These are phyloP conservation scores for Helicoverpa assulta DNA, from an alignment of 2,888 invertebrate species.

Conservation along the genomic window DNA sequence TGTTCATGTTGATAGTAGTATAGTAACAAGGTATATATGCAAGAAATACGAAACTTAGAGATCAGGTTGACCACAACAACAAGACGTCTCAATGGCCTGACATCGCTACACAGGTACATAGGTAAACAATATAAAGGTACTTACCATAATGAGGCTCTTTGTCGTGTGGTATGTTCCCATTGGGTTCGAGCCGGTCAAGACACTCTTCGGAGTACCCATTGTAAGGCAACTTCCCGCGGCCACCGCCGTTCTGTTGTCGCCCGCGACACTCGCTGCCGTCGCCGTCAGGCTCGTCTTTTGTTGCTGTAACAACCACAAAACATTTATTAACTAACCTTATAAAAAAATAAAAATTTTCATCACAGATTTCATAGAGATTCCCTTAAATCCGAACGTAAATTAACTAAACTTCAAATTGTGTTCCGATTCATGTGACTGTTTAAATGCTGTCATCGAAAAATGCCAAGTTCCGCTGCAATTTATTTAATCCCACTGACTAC, in stretches of 20 bases:
- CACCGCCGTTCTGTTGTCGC: slow-evolving; percentile 91
- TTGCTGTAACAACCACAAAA: slow-evolving; percentile 92
- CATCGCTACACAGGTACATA: background rate
- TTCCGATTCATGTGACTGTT: slow-evolving; percentile 22
- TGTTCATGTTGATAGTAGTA: background rate
- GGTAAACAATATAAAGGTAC: slow-evolving; percentile 52
- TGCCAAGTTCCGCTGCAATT: slow-evolving; percentile 30
- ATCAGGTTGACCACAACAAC: background rate
- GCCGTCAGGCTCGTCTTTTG: slow-evolving; percentile 97
- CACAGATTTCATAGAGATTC: background rate
- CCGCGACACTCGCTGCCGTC: slow-evolving; percentile 85
- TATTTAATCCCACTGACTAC: slow-evolving; percentile 40
- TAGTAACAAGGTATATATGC: background rate
- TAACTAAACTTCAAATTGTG: slow-evolving; percentile 20
- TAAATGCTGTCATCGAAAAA: slow-evolving; percentile 35
- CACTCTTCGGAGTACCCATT: slow-evolving; percentile 98
- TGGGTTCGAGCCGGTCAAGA: slow-evolving; percentile 97
- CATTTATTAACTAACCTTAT: slow-evolving; percentile 6
- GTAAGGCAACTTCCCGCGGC: slow-evolving; percentile 95
- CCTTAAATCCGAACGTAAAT: slow-evolving; percentile 21
- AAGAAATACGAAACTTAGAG: background rate
- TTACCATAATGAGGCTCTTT: slow-evolving; percentile 92
- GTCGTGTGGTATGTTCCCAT: slow-evolving; percentile 97
- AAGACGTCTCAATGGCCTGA: background rate
- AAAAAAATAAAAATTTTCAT: background rate